Evolutionary conservation across 1,140 invertebrate genomes (phyloP), one percentile per base, ranked within the genome.

Genomic region (Listronotus bonariensis): DNA sequence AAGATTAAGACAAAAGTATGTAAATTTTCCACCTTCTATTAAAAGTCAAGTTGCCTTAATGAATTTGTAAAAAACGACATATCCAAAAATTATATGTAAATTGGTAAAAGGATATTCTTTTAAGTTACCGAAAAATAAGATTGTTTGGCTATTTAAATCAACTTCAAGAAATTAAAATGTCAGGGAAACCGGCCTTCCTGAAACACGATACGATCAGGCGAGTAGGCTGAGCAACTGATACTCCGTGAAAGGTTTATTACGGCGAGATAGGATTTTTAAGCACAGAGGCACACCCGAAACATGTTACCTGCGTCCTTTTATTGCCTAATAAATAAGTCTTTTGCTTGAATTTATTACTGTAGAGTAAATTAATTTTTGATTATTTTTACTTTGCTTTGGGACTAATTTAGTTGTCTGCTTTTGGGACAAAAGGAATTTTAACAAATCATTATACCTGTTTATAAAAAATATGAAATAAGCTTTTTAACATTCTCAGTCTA

Each of bases 101-200:
- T n/a, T 36, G 34, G 26, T 38, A 26, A 26, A 51, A 17, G 15
- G 12, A 53, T 26, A 38, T 15, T 40, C 12, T 43, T 56, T 56
- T 43, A 20, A 14, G 34, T 32, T 15, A 53, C 51, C 31, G 36
- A 42, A 36, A 54, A 17, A 31, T 20, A 14, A 45, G 26, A 20
- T 45, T 62, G 48, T 53, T 40, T 15, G 43, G 18, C 20, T 49
- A 54, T 62, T 53, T 62, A 62, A 62, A 62, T 62, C 51, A 62
- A 51, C 17, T 10, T 10, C n/a, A 51, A 12, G 15, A 62, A 62
- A 62, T 62, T 62, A 62, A 53, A 53, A 34, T 45, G 40, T 62
- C 59, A 58, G 17, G 46, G 34, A 8, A 36, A 53, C 26, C n/a
- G 26, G 31, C 55, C 55, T 58, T 58, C 55, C 55, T 53, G 51